These are phyloP conservation scores for Tamias sibiricus DNA, from an alignment of 2,113 vertebrate species.

Conservation along the genomic window DNA sequence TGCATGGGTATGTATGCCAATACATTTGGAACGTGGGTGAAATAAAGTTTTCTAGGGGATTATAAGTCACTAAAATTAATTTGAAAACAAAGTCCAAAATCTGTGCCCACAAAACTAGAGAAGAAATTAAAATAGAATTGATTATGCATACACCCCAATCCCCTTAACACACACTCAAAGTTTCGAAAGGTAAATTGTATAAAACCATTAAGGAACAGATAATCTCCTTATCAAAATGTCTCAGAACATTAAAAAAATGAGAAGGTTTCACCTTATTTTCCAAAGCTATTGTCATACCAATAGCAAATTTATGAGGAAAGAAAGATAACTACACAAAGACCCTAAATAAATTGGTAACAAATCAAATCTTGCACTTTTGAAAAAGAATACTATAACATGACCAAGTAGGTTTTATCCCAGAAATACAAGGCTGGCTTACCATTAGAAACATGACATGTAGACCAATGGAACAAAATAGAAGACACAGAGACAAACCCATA, in stretches of 20 bases:
- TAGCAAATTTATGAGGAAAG: slow-evolving; percentile 8
- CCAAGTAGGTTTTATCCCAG: background rate
- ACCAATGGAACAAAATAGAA: too few species aligned
- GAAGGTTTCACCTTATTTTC: slow-evolving; percentile 10
- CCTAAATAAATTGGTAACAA: slow-evolving; percentile 43
- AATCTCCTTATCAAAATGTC: background rate
- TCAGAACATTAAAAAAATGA: slow-evolving; percentile 6
- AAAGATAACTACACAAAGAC: background rate
- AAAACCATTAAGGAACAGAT: slow-evolving; percentile 21
- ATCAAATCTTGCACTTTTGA: slow-evolving; percentile 14
- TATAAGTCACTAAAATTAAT: slow-evolving; percentile 15
- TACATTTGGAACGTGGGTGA: slow-evolving; percentile 30
- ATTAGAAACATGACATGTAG: background rate
- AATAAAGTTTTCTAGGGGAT: slow-evolving; percentile 43
- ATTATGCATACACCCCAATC: background rate
- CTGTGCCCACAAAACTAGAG: slow-evolving; percentile 37
- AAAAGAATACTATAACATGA: slow-evolving; percentile 2
- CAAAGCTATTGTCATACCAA: background rate
- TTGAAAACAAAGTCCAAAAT: slow-evolving; percentile 56
- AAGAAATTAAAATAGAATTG: slow-evolving; percentile 43
- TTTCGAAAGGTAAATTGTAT: background rate
- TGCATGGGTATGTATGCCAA: slow-evolving; percentile 26
- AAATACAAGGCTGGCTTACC: slow-evolving; percentile 21
- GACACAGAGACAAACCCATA: too few species aligned
- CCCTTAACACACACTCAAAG: background rate